Evolutionary conservation across 2,113 vertebrate species (phyloP).

Genomic region (Platichthys flesus): DNA sequence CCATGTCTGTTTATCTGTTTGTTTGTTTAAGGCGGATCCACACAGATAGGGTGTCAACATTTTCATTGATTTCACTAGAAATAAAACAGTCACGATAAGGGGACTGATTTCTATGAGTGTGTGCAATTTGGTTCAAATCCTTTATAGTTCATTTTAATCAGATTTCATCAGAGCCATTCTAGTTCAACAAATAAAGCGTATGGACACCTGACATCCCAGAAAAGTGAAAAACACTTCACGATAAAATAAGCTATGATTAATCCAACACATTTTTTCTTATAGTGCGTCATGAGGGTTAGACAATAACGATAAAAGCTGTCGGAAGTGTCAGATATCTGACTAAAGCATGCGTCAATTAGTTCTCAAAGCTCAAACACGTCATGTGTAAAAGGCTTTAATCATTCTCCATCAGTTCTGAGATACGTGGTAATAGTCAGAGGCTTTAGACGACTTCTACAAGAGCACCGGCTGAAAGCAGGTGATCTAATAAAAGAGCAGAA

Average conservation of each 20-base stretch:
- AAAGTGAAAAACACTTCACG: conserved; percentile 3
- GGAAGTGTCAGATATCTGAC: conserved; percentile 23
- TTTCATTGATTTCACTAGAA: too few relatives aligned
- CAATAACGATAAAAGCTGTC: not conserved
- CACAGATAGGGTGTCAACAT: too few relatives aligned
- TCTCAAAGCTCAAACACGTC: conserved; percentile 24
- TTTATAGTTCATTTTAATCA: too few relatives aligned
- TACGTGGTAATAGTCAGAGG: not conserved
- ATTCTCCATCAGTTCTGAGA: conserved; percentile 26
- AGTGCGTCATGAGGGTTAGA: not conserved
- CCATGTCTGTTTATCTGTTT: too few relatives aligned
- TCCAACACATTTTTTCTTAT: not conserved
- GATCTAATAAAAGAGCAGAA: not conserved
- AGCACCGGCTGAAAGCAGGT: not conserved
- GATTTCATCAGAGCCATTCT: not conserved
- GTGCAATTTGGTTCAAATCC: too few relatives aligned
- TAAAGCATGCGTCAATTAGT: conserved; percentile 44
- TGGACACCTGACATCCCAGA: not conserved
- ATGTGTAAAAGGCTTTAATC: conserved; percentile 16
- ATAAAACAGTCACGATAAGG: too few relatives aligned
- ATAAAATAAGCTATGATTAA: too few relatives aligned
- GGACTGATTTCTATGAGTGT: too few relatives aligned
- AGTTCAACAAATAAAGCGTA: conserved; percentile 4
- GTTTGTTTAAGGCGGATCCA: too few relatives aligned
- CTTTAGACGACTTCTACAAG: not conserved